Evolutionary conservation across 1,140 invertebrate species (phyloP).

Genomic region (Eriosoma lanigerum): DNA sequence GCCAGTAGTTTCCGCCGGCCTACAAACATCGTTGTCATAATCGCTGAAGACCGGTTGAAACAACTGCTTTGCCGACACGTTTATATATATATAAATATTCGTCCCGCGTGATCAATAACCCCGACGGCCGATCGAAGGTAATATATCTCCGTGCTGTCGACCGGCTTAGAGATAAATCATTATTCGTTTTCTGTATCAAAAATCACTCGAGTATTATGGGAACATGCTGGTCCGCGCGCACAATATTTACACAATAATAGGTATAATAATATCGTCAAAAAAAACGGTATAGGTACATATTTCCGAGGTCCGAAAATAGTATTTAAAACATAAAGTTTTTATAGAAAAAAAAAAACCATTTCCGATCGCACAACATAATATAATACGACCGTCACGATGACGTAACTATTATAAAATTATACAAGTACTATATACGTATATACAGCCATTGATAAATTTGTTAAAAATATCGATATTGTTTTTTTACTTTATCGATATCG

Average conservation of each 20-base stretch:
- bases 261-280: too few species aligned
- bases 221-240: not conserved
- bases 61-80: conserved; percentile 64
- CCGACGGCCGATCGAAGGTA: not conserved
- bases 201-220: not conserved
- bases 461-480: too few species aligned
- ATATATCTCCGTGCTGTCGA: not conserved
- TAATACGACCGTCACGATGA: too few species aligned
- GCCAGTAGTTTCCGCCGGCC: conserved; percentile 87
- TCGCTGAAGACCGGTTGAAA: conserved; percentile 91
- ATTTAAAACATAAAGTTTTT: too few species aligned
- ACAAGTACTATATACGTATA: too few species aligned
- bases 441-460: too few species aligned
- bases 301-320: too few species aligned
- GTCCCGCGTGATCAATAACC: not conserved
- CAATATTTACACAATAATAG: not conserved
- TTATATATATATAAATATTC: not conserved
- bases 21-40: conserved; percentile 68
- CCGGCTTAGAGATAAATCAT: not conserved
- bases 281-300: too few species aligned
- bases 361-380: too few species aligned
- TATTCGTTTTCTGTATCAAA: conserved; percentile 4
- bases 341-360: too few species aligned
- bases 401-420: too few species aligned
- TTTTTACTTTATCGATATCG: too few species aligned